phyloP scores from a whole-genome alignment of 1,140 invertebrate genomes.

The Maconellicoccus hirsutus region DNA sequence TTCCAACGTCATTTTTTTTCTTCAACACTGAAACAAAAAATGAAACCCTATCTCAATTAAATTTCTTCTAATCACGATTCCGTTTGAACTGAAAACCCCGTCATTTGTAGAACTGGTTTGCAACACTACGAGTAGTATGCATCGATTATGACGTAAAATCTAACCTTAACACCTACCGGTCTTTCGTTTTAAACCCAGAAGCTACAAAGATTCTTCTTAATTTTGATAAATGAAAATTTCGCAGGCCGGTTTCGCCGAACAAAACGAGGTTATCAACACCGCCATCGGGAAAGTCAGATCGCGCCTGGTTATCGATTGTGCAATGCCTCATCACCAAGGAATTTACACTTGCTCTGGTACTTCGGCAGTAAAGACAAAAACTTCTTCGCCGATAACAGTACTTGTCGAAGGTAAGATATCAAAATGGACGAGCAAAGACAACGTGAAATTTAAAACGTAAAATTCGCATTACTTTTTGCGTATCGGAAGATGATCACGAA shows the following conservation, averaged over 20 bases:
- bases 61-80: too few relatives aligned
- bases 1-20: too few relatives aligned
- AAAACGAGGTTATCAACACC: constrained; percentile 28
- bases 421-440: not conserved
- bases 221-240: not conserved
- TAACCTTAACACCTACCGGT: too few relatives aligned
- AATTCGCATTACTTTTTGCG: not conserved
- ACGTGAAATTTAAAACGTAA: not conserved
- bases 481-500: not conserved
- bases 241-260: constrained; percentile 27
- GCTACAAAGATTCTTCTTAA: too few relatives aligned
- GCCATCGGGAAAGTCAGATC: constrained; percentile 49
- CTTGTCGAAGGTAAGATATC: constrained; percentile 35
- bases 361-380: constrained; percentile 44
- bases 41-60: too few relatives aligned
- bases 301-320: constrained; percentile 50
- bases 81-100: too few relatives aligned
- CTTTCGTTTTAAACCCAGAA: too few relatives aligned
- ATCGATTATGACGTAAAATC: too few relatives aligned
- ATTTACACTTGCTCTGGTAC: constrained; percentile 59
- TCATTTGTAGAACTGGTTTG: too few relatives aligned
- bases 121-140: too few relatives aligned
- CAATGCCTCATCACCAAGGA: constrained; percentile 44
- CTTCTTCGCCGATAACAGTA: constrained; percentile 36
- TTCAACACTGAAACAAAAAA: too few relatives aligned